Base-by-base conservation (phyloP, 2,888 invertebrate genomes). In the Anoplius nigerrimus region DNA sequence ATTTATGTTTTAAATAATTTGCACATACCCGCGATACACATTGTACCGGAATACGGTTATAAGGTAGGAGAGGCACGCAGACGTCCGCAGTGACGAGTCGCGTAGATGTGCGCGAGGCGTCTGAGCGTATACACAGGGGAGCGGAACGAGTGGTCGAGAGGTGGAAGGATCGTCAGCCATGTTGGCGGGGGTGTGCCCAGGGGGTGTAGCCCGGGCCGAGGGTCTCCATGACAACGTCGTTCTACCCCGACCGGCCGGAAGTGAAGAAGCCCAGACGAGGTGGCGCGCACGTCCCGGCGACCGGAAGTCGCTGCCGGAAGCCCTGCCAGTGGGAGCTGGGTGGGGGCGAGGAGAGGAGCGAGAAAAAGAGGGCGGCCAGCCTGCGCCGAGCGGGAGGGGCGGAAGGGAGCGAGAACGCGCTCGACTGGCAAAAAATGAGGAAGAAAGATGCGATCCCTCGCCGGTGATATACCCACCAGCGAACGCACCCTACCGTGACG, bases 151-250 rank as follows among this genome's bases (percentile, higher is more conserved):
- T 20, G 52, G 52, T 20, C 5, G 52, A 22, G 52, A 22, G 52
- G 21, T 16, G 56, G 56, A 16, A 13, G 16, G 42, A 20, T 43
- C 43, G 46, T 71, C 84, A 76, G 84, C 84, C 84, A 84, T 84
- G 71, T 65, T 81, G 82, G 22, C 69, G 79, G 70, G 85, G 84
- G 84, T 84, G 84, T 84, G 78, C 76, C 84, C 65, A 56, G 79
- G 82, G n/a, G 84, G 85, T 83, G 84, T 83, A 76, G 71, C 80
- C n/a, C 84, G 34, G 52, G 48, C 15, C 53, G 55, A 46, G 59
- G 34, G 84, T 87, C 74, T 66, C 85, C 86, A 86, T 85, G 86
- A 74, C 81, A 72, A 87, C 86, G 62, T 76, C 78, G 72, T 82
- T 81, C 77, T 68, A 78, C 82, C 81, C 80, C 76, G 78, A 72